Evolutionary conservation across 2,888 invertebrate species (phyloP), one percentile per base, ranked within the genome.

Genomic region (Dynastes grantii): DNA sequence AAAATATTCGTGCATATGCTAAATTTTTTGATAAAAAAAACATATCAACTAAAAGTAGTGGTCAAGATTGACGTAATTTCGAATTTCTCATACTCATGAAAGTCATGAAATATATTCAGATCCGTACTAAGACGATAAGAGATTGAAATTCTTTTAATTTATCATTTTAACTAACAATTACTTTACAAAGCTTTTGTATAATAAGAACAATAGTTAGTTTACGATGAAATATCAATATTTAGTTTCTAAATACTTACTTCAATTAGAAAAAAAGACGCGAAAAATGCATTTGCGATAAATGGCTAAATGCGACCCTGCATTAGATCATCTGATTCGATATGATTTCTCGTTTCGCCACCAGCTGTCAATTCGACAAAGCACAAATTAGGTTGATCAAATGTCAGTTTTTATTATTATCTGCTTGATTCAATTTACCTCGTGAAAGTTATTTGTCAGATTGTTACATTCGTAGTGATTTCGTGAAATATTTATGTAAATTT

Each of bases 41-140:
- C 51, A 77, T 75, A 79, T 75, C 77, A 80, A 76, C 78, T 78
- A 76, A 51, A 49, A 45, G n/a, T 29, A 51, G 27, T 68, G 29
- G 68, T 68, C 29, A 51, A 65, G 67, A 78, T 78, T 80, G 80
- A 80, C 80, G 80, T 80, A 78, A 78, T 76, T 80, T 80, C 76
- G 78, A 78, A 78, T 73, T 80, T 78, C 73, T 65, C 73, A 77
- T 73, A 80, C 51, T 70, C 51, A 32, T 32, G 63, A 76, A 64
- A 80, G 40, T 70, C 51, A 32, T 32, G 63, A 76, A 64, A 11
- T 58, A 63, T 45, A n/a, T 13, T 8, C 73, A 75, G 73, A 29
- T 63, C 45, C 61, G 22, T 37, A 75, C 45, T 63, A 22, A 22
- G 0, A 8, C 22, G 22, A 1, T 16, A 3, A 58, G 22, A 58